Conservation (phyloP, 2,888 invertebrate genomes). For the Drosophila merina region DNA sequence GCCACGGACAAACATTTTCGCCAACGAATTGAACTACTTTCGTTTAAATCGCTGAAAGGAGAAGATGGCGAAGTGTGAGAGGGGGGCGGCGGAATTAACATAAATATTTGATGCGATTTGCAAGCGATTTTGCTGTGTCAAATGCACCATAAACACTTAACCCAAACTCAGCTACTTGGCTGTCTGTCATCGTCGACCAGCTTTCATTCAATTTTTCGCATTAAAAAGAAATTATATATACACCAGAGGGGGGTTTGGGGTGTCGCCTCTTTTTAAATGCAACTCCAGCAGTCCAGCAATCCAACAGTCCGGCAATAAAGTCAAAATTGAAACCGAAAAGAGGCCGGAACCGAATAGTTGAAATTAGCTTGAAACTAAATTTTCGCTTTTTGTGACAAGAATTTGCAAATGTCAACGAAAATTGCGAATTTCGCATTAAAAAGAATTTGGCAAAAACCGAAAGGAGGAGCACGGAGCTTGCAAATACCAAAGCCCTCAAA, state of each 20-base stretch:
- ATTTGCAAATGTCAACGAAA: conserved; percentile 81
- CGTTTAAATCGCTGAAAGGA: conserved; percentile 34
- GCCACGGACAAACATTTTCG: conserved; percentile 63
- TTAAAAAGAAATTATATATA: conserved; percentile 24
- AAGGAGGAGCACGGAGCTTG: conserved; percentile 1
- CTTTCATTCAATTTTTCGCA: conserved; percentile 65
- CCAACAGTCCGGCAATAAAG: conserved; percentile 51
- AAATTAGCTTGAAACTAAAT: conserved; percentile 57
- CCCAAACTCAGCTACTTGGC: conserved; percentile 58
- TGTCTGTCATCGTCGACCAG: conserved; percentile 39
- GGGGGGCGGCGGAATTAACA: conserved; percentile 58
- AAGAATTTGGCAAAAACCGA: conserved; percentile 64
- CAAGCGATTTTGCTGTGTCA: conserved; percentile 51
- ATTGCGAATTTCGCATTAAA: conserved; percentile 66
- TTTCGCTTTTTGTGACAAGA: conserved; percentile 74
- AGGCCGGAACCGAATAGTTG: conserved; percentile 69
- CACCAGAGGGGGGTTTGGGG: neutral
- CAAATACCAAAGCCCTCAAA: conserved; percentile 58
- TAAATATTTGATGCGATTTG: conserved; percentile 63
- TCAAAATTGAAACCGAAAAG: conserved; percentile 47
- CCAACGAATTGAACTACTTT: conserved; percentile 73
- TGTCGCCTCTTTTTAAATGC: conserved; percentile 65
- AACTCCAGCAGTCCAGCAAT: conserved; percentile 60
- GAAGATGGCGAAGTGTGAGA: no score
- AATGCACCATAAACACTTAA: conserved; percentile 63